Evolutionary conservation across 2,888 invertebrate genomes (phyloP).

Genomic region (Empis livida): DNA sequence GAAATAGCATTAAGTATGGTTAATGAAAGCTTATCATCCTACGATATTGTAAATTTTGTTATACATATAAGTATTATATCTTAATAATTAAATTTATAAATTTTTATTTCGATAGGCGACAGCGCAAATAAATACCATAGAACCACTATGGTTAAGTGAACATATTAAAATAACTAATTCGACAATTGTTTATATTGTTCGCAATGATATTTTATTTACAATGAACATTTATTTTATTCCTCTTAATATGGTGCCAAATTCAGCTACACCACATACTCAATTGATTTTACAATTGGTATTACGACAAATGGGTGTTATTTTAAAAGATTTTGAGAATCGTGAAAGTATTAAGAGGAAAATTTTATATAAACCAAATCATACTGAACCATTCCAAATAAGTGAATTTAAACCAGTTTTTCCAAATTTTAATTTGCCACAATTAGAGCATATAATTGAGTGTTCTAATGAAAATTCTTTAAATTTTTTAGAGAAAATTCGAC

Average conservation of each 20-base stretch:
- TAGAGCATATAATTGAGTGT: no score
- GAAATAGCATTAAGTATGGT: not conserved
- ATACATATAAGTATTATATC: no score
- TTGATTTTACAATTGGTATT: constrained; percentile 6
- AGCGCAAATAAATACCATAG: not conserved
- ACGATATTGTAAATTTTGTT: constrained; percentile 4
- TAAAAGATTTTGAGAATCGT: not conserved
- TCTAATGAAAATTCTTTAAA: no score
- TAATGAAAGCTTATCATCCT: constrained; percentile 2
- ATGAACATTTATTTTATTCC: constrained; percentile 3
- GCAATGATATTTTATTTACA: not conserved
- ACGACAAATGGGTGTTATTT: constrained; percentile 7
- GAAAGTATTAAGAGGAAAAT: constrained; percentile 1
- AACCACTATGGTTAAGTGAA: constrained; percentile 6
- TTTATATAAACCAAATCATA: constrained; percentile 7
- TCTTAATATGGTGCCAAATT: constrained; percentile 3
- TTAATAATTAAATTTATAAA: no score
- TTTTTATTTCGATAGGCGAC: not conserved
- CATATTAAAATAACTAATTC: constrained; percentile 6
- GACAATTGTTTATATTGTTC: constrained; percentile 2
- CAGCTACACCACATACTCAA: constrained; percentile 4
- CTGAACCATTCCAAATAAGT: constrained; percentile 4
- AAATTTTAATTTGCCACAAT: constrained; percentile 1
- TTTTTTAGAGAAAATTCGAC: not conserved
- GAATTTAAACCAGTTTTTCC: constrained; percentile 7